These are phyloP conservation scores for Erebia aethiops DNA, from an alignment of 2,888 invertebrate genomes.

Conservation along the genomic window DNA sequence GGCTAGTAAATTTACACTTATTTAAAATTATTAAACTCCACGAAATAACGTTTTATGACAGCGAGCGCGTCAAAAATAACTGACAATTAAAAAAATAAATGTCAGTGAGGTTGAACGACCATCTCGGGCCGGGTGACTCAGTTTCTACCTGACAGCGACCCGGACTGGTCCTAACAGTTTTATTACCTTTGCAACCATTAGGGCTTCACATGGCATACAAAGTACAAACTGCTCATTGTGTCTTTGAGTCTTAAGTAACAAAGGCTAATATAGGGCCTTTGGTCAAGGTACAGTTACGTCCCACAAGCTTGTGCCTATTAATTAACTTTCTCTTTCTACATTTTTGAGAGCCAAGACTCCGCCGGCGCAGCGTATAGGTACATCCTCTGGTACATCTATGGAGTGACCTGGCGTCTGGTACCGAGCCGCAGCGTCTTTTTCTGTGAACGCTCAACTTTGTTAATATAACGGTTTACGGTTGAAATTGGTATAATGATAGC, in stretches of 20 bases:
- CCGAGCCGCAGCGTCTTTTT: no score
- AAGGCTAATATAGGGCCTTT: neutral
- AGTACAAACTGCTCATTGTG: neutral
- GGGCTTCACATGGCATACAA: neutral
- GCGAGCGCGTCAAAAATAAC: slow-evolving; percentile 61
- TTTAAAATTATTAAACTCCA: neutral
- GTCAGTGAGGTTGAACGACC: slow-evolving; percentile 79
- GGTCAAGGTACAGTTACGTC: neutral
- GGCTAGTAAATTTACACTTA: neutral
- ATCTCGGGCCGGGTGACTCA: slow-evolving; percentile 67
- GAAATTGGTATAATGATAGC: no score
- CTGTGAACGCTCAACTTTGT: no score
- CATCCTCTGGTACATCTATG: no score
- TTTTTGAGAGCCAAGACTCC: neutral
- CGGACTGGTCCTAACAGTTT: slow-evolving; percentile 48
- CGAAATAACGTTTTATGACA: slow-evolving; percentile 41
- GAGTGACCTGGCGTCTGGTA: no score
- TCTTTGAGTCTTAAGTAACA: neutral
- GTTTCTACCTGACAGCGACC: slow-evolving; percentile 59
- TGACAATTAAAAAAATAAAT: slow-evolving; percentile 70
- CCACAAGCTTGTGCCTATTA: neutral
- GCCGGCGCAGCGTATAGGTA: no score
- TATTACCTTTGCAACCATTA: slow-evolving; percentile 24
- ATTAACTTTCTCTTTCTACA: neutral
- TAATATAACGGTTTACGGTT: no score